phyloP scores from a whole-genome alignment of 92 coral and sea anemone species.

The Galaxea fascicularis region DNA sequence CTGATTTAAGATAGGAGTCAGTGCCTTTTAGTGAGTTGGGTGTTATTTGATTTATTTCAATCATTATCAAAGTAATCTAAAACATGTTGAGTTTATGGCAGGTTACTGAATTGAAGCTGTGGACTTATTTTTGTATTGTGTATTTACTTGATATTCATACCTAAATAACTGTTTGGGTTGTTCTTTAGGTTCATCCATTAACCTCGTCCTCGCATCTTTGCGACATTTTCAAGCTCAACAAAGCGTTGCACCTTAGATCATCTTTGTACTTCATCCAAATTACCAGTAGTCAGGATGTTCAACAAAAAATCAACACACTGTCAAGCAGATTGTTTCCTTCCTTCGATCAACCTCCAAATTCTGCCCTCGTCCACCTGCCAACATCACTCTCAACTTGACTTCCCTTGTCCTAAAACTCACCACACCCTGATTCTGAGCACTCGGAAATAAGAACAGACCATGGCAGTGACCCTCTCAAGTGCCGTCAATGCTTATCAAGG shows the following conservation, averaged over 20 bases:
- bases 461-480: conserved; percentile 25
- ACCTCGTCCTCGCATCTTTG: conserved; percentile 55
- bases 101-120: not conserved
- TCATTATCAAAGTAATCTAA: not conserved
- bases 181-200: conserved; percentile 60
- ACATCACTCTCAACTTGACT: conserved; percentile 44
- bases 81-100: not conserved
- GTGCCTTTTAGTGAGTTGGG: too few species aligned
- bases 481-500: conserved; percentile 31
- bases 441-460: conserved; percentile 22
- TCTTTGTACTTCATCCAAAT: conserved; percentile 39
- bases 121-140: not conserved
- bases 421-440: conserved; percentile 44
- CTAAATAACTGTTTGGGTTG: conserved; percentile 51
- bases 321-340: conserved; percentile 29
- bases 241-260: conserved; percentile 37
- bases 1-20: too few species aligned
- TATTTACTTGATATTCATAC: not conserved
- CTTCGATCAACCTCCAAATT: conserved; percentile 44
- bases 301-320: conserved; percentile 31
- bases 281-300: conserved; percentile 49
- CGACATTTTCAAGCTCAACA: conserved; percentile 49
- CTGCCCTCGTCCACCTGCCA: conserved; percentile 49
- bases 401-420: conserved; percentile 44
- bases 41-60: too few species aligned